These are phyloP conservation scores for Ochlodes sylvanus DNA, from an alignment of 2,888 invertebrate species.

Conservation along the genomic window DNA sequence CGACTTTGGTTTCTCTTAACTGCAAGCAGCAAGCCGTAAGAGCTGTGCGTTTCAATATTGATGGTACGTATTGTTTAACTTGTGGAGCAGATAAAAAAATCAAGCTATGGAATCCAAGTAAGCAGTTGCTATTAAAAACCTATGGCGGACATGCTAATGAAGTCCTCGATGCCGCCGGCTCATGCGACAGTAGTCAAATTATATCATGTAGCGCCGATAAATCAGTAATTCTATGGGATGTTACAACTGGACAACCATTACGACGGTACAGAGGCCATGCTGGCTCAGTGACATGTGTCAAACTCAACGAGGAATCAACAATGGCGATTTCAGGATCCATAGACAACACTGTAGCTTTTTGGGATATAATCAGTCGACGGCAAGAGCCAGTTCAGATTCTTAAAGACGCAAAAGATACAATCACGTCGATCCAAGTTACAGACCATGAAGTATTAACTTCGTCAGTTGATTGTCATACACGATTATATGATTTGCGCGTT, in stretches of 20 bases:
- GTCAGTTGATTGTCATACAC: constrained; percentile 94
- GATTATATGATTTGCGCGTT: constrained; percentile 96
- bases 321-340: constrained; percentile 96
- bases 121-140: constrained; percentile 90
- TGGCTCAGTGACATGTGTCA: constrained; percentile 93
- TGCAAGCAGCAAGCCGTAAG: constrained; percentile 98
- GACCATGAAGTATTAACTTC: constrained; percentile 96
- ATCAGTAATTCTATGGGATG: constrained; percentile 98
- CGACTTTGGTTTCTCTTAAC: constrained; percentile 85
- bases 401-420: constrained; percentile 97
- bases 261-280: constrained; percentile 95
- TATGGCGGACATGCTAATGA: constrained; percentile 97
- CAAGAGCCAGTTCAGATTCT: constrained; percentile 85
- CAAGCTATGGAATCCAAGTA: constrained; percentile 98
- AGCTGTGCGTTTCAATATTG: constrained; percentile 97
- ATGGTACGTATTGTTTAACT: constrained; percentile 97
- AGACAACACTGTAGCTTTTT: constrained; percentile 96
- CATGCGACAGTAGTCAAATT: constrained; percentile 97
- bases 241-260: constrained; percentile 94
- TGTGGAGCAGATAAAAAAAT: constrained; percentile 98
- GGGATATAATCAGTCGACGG: constrained; percentile 88
- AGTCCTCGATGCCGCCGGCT: constrained; percentile 85
- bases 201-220: constrained; percentile 96
- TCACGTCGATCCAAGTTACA: constrained; percentile 91
- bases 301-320: constrained; percentile 97